Percentiles rank a stretch among this genome's conserved stretches.
phyloP scores from a whole-genome alignment of 1,140 invertebrate genomes.

The Cydia strobilella region DNA sequence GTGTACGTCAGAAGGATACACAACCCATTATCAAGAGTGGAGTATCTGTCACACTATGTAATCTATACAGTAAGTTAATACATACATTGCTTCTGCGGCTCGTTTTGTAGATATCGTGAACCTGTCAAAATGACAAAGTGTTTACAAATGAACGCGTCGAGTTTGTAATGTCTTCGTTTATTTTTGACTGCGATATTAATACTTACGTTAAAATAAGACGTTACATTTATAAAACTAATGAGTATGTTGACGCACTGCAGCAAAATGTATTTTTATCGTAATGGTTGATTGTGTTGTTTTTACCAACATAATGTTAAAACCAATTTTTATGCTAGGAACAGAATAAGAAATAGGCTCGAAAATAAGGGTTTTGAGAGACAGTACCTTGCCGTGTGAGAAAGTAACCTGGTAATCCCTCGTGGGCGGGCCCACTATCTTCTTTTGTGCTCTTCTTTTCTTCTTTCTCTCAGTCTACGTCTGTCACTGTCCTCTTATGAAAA shows the following conservation, averaged over 20 bases:
- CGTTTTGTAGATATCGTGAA: constrained; percentile 59
- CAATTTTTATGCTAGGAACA: too few species aligned
- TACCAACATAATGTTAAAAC: too few species aligned
- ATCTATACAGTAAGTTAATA: constrained; percentile 62
- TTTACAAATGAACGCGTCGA: constrained; percentile 56
- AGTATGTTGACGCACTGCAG: background rate
- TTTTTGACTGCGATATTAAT: constrained; percentile 34
- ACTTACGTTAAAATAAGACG: constrained; percentile 6
- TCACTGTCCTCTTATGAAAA: too few species aligned
- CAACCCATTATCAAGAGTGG: background rate
- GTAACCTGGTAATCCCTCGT: too few species aligned
- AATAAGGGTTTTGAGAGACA: too few species aligned
- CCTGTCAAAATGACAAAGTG: constrained; percentile 62
- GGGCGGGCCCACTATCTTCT: too few species aligned
- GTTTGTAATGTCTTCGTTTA: constrained; percentile 49
- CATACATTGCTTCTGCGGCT: constrained; percentile 58
- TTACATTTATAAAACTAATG: constrained; percentile 23
- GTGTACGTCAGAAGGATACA: too few species aligned
- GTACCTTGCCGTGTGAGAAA: too few species aligned
- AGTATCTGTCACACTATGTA: background rate
- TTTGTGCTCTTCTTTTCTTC: too few species aligned
- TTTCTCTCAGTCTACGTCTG: too few species aligned
- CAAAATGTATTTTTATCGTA: background rate
- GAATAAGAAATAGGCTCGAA: too few species aligned
- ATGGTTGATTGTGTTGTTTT: background rate